Evolutionary conservation across 1,140 invertebrate species (phyloP).

Genomic region (Drosophila dunni): DNA sequence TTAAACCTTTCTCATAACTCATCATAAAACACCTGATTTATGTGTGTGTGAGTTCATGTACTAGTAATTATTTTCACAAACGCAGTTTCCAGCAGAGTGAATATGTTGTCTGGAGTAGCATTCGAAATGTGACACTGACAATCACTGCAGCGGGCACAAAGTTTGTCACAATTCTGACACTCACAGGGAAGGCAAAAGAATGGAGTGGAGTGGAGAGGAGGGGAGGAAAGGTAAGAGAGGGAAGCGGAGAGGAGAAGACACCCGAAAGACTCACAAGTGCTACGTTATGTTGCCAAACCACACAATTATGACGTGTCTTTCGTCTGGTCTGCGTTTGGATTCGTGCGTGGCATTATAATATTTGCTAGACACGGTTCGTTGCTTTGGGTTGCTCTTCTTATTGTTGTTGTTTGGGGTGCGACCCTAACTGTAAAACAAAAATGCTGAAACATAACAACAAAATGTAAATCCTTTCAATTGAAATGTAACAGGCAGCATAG

Average conservation of each 20-base stretch:
- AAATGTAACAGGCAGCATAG: slow-evolving; percentile 67
- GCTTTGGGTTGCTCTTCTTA: slow-evolving; percentile 11
- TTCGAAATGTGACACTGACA: slow-evolving; percentile 26
- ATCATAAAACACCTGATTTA: neutral
- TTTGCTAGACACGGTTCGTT: slow-evolving; percentile 14
- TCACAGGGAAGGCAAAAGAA: neutral
- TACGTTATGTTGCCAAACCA: slow-evolving; percentile 32
- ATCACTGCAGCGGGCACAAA: slow-evolving; percentile 17
- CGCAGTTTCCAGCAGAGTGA: slow-evolving; percentile 8
- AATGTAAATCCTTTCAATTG: slow-evolving; percentile 82
- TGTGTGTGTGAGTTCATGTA: slow-evolving; percentile 17
- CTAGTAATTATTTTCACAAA: slow-evolving; percentile 8
- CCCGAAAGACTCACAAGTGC: slow-evolving; percentile 16
- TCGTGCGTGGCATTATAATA: slow-evolving; percentile 35
- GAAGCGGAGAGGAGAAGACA: neutral
- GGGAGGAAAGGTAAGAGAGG: neutral
- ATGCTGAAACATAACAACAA: slow-evolving; percentile 77
- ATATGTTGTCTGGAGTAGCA: slow-evolving; percentile 10
- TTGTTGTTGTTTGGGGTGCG: slow-evolving; percentile 21
- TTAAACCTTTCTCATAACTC: neutral
- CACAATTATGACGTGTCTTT: slow-evolving; percentile 74
- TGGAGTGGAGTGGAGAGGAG: no score
- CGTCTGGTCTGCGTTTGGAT: slow-evolving; percentile 9
- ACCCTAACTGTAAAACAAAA: slow-evolving; percentile 74
- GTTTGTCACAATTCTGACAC: slow-evolving; percentile 1